A percentile compares a stretch with the other conserved stretches of the same genome.
Evolutionary conservation across 2,797 vertebrate species (phyloP).

Genomic region (Anisognathus igniventris): DNA sequence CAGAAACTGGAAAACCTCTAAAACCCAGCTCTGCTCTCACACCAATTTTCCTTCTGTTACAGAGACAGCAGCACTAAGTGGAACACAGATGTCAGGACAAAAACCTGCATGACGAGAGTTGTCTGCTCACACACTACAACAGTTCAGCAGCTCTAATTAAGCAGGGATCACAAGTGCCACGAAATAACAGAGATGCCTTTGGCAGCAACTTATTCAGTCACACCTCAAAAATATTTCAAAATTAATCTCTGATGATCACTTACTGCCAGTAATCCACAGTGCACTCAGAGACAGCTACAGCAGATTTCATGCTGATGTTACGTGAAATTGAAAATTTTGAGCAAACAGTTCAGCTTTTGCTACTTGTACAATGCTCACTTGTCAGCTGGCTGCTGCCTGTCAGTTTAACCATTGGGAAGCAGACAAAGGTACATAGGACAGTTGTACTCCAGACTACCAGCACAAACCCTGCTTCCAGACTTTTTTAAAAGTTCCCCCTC

Average conservation of each 20-base stretch:
- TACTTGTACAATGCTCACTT: neutral
- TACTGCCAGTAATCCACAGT: neutral
- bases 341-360: neutral
- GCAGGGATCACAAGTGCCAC: neutral
- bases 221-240: neutral
- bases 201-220: neutral
- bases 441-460: neutral
- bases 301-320: neutral
- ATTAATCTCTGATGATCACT: neutral
- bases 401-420: neutral
- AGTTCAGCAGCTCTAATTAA: neutral
- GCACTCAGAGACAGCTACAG: neutral
- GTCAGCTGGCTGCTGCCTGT: neutral
- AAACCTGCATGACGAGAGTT: fast-evolving
- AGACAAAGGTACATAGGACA: neutral
- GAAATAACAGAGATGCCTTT: neutral
- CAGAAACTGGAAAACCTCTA: neutral
- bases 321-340: neutral
- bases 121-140: neutral
- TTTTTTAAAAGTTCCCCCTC: neutral
- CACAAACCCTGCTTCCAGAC: neutral
- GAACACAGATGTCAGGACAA: neutral
- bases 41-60: neutral
- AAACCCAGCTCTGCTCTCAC: neutral
- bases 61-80: neutral